Evolutionary conservation across 2,888 invertebrate genomes (phyloP), one percentile per base, ranked within the genome.

Genomic region (Abrostola tripartita): DNA sequence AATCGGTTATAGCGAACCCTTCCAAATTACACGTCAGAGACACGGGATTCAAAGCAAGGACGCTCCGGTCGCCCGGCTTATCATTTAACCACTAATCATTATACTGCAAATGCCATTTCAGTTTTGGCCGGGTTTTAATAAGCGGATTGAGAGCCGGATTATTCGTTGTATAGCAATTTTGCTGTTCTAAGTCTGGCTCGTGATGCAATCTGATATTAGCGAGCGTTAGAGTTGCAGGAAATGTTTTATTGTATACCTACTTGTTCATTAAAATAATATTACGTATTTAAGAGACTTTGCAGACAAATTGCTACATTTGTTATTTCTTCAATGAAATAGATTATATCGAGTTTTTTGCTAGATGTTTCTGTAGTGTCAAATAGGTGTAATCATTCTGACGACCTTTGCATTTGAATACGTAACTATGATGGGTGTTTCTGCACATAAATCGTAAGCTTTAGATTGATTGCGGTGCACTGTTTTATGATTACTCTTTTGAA

Each of bases 1-100:
- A 94, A 94, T 94, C 92, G 93, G 86, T 92, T 92, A 90, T 88
- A 85, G 88, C 88, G 93, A 93, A 93, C 90, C 87, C 85, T 83
- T 82, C 87, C 83, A 94, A 94, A 94, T 94, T 94, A 92, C 91
- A 93, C 88, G 82, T 88, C 91, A 94, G 91, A 94, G 94, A 94
- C 94, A 94, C 93, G 89, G 92, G 92, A 92, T 87, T 90, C 92
- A 86, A 87, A 88, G 89, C 93, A 93, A 94, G 94, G 94, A 91
- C 94, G 90, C 88, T 81, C 83, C 80, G 94, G 94, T 94, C 94
- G 87, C 84, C 83, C 77, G 87, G 89, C 90, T 93, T 92, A 93
- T 93, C 94, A 93, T 93, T 93, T 92, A 91, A 88, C 86, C 86
- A 85, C 90, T 93, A 92, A 93, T 92, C 90, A 94, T 91, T 87